Evolutionary conservation across 2,113 vertebrate genomes (phyloP).

Genomic region (Bujurquina vittata): DNA sequence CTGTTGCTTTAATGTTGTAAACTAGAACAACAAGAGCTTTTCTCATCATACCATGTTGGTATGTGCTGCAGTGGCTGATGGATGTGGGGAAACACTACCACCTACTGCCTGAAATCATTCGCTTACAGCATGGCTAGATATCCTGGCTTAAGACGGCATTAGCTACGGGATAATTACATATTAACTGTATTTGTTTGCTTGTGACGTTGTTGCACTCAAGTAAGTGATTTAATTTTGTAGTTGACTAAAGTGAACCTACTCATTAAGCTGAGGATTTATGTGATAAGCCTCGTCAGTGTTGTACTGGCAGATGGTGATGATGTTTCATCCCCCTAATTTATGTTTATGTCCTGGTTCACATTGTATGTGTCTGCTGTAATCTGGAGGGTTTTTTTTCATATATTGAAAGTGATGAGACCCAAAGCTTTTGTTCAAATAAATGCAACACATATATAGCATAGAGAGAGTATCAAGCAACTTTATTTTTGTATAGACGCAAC

Average conservation of each 20-base stretch:
- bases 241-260: neutral
- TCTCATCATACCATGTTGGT: neutral
- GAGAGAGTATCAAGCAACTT: neutral
- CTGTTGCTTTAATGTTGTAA: neutral
- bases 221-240: neutral
- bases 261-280: neutral
- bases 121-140: neutral
- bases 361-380: neutral
- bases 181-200: neutral
- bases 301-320: neutral
- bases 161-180: neutral
- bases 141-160: neutral
- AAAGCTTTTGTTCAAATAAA: neutral
- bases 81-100: constrained; percentile 50
- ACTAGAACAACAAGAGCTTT: neutral
- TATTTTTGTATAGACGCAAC: neutral
- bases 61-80: neutral
- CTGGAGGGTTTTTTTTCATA: neutral
- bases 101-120: constrained; percentile 43
- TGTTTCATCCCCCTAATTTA: neutral
- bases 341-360: neutral
- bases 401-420: neutral
- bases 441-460: neutral
- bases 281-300: neutral
- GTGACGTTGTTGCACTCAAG: neutral